Percentiles rank a stretch among this genome's conserved stretches.
Evolutionary conservation across 2,113 vertebrate species (phyloP).

Genomic region (Channa maculata): DNA sequence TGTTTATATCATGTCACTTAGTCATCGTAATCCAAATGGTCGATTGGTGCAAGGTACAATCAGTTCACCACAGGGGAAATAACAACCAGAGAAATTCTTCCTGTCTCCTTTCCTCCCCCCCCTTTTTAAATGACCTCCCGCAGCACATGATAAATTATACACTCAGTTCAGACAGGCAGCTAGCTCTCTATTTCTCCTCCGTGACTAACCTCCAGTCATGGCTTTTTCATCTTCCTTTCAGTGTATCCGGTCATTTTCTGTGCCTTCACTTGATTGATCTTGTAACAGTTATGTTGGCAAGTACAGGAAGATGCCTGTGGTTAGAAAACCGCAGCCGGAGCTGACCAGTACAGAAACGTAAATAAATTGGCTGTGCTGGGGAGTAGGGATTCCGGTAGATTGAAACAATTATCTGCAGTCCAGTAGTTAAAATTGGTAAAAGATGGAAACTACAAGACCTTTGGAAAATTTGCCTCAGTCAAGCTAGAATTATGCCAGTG

Average conservation of each 20-base stretch:
- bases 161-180: constrained; percentile 38
- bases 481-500: constrained; percentile 20
- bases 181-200: constrained; percentile 29
- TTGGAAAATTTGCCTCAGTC: constrained; percentile 55
- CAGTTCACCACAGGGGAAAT: not conserved
- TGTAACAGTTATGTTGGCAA: constrained; percentile 60
- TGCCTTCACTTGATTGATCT: constrained; percentile 53
- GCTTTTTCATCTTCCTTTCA: constrained; percentile 50
- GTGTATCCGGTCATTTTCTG: constrained; percentile 55
- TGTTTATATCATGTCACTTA: not conserved
- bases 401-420: constrained; percentile 49
- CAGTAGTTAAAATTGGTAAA: constrained; percentile 67
- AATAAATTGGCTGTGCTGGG: constrained; percentile 47
- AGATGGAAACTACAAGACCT: constrained; percentile 62
- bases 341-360: constrained; percentile 57
- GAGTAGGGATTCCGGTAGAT: constrained; percentile 58
- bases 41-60: constrained; percentile 4
- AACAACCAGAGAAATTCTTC: not conserved
- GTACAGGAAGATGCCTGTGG: constrained; percentile 57
- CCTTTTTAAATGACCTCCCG: constrained; percentile 44
- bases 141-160: constrained; percentile 36
- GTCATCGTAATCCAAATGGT: not conserved
- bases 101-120: not conserved
- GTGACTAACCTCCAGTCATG: constrained; percentile 66
- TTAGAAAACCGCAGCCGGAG: constrained; percentile 60